Conservation (phyloP, 2,797 vertebrate genomes). For the Chaunax sp. region DNA sequence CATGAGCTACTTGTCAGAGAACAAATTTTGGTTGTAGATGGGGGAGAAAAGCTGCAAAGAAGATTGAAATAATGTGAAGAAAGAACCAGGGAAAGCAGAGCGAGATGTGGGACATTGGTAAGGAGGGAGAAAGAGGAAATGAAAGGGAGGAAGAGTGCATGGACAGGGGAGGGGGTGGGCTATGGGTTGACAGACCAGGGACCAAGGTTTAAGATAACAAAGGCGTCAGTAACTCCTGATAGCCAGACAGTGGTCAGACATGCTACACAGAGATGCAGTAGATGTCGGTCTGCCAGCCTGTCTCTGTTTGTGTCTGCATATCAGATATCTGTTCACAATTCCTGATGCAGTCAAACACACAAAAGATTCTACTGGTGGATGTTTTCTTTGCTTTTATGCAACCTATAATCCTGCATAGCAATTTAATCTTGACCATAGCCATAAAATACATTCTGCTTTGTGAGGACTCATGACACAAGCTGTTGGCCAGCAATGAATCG, state of each 20-base stretch:
- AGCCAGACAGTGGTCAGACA: constrained; percentile 62
- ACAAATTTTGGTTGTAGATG: not conserved
- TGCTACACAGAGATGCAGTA: constrained; percentile 3
- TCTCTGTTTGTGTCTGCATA: constrained; percentile 60
- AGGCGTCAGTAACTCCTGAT: constrained; percentile 65
- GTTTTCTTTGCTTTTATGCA: constrained; percentile 23
- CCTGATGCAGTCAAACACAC: constrained; percentile 26
- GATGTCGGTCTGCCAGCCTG: constrained; percentile 37
- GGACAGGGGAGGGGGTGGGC: constrained; percentile 7
- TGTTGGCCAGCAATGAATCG: not conserved
- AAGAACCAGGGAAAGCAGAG: constrained; percentile 5
- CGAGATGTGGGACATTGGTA: constrained; percentile 18
- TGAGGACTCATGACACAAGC: not conserved
- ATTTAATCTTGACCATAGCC: constrained; percentile 25
- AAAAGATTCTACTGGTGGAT: constrained; percentile 6
- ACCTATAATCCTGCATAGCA: constrained; percentile 16
- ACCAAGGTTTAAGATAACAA: constrained; percentile 64
- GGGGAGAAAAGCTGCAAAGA: not conserved
- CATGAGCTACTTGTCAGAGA: not conserved
- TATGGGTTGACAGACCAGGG: constrained; percentile 37
- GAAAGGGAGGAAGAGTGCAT: constrained; percentile 26
- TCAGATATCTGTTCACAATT: constrained; percentile 42
- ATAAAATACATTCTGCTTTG: constrained; percentile 18
- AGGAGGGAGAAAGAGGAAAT: constrained; percentile 51
- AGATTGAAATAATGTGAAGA: constrained; percentile 7